Percentiles rank a stretch among this genome's conserved stretches.
Conservation (phyloP, 2,797 vertebrate genomes). For the Nannoperca obscura region DNA sequence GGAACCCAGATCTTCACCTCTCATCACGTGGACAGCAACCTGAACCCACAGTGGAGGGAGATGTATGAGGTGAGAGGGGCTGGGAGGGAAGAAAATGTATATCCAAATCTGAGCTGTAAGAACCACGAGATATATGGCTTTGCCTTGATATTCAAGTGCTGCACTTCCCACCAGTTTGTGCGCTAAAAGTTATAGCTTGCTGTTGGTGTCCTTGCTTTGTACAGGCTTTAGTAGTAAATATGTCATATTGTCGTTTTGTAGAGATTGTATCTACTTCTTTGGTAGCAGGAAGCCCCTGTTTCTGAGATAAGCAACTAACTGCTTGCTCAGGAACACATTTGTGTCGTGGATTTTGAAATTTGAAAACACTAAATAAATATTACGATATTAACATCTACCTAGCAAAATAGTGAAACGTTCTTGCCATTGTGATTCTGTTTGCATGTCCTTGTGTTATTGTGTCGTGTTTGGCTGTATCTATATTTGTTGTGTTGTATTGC, state of each 20-base stretch:
- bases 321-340: conserved; percentile 33
- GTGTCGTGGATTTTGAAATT: conserved; percentile 8
- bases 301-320: conserved; percentile 53
- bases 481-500: conserved; percentile 66
- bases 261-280: conserved; percentile 52
- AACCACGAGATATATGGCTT: not conserved
- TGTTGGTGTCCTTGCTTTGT: conserved; percentile 42
- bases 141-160: conserved; percentile 13
- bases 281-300: conserved; percentile 60
- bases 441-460: conserved; percentile 64
- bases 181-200: conserved; percentile 27
- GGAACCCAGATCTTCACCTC: conserved; percentile 95
- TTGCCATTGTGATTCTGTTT: conserved; percentile 63
- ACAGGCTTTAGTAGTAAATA: conserved; percentile 21
- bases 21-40: conserved; percentile 89
- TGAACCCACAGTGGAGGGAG: conserved; percentile 94
- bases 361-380: conserved; percentile 11
- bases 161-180: conserved; percentile 33
- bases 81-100: conserved; percentile 33
- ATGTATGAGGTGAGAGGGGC: conserved; percentile 91
- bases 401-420: conserved; percentile 32
- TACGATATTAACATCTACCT: not conserved
- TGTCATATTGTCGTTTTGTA: conserved; percentile 8
- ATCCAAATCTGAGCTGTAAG: not conserved
- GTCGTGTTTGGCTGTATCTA: conserved; percentile 62